Percentiles rank a stretch among this genome's conserved stretches.
phyloP scores from a whole-genome alignment of 2,797 vertebrate genomes.

The Remorina albescens region DNA sequence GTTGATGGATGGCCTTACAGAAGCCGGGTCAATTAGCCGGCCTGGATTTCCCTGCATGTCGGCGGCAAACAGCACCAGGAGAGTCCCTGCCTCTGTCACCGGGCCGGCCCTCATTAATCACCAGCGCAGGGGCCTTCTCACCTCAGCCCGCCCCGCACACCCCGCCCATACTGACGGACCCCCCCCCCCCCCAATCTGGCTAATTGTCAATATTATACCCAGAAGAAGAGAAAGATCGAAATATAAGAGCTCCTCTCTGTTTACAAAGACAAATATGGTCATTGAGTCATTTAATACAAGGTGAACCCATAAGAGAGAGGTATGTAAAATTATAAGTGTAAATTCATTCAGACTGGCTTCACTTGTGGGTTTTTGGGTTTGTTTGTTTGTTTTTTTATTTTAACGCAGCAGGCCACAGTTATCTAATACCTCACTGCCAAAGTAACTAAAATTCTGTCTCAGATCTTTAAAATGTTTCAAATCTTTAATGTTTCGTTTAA shows the following conservation, averaged over 20 bases:
- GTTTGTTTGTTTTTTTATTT: no score
- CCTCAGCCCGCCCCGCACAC: no score
- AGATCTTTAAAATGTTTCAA: not conserved
- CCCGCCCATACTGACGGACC: no score
- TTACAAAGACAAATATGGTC: not conserved
- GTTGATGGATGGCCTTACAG: constrained; percentile 88
- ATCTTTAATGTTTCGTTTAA: not conserved
- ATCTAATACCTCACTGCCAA: not conserved
- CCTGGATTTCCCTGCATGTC: constrained; percentile 74
- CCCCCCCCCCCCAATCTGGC: constrained; percentile 69
- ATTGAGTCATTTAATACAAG: not conserved
- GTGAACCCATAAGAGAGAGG: not conserved
- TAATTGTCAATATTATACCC: constrained; percentile 75
- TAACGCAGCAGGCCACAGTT: not conserved
- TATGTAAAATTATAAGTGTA: not conserved
- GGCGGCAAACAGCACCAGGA: constrained; percentile 67
- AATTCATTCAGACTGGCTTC: not conserved
- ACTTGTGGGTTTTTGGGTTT: no score
- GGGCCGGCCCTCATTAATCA: constrained; percentile 83
- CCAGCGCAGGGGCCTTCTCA: constrained; percentile 77
- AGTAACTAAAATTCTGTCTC: no score
- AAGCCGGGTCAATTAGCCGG: constrained; percentile 86
- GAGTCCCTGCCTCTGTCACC: constrained; percentile 79
- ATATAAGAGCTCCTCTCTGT: constrained; percentile 32
- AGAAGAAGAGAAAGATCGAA: constrained; percentile 35